phyloP scores from a whole-genome alignment of 1,140 invertebrate species.

The Drosophila willistoni region DNA sequence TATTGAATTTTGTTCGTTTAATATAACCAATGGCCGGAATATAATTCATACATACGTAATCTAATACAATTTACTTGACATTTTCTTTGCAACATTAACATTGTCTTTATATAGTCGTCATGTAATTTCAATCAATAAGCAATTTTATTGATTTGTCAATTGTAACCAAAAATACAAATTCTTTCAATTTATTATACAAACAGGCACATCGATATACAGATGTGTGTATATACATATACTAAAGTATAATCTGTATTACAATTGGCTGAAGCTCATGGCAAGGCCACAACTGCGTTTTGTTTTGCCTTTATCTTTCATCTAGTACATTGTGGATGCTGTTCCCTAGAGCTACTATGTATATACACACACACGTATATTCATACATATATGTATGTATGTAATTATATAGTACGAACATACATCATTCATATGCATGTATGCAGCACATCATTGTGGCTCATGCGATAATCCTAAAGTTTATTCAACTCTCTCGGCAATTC shows the following conservation, averaged over 20 bases:
- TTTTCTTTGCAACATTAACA: not conserved
- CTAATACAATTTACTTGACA: too few species aligned
- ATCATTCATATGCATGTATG: not conserved
- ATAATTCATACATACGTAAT: too few species aligned
- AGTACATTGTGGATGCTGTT: not conserved
- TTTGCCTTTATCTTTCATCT: not conserved
- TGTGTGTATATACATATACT: not conserved
- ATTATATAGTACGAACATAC: not conserved
- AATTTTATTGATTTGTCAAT: constrained; percentile 13
- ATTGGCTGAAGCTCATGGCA: not conserved
- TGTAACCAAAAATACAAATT: constrained; percentile 1
- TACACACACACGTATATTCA: too few species aligned
- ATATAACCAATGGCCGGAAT: too few species aligned
- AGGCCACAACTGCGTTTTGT: not conserved
- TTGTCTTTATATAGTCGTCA: not conserved
- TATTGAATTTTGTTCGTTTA: too few species aligned
- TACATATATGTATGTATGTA: not conserved
- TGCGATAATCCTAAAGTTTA: not conserved
- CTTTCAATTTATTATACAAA: not conserved
- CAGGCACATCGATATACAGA: not conserved
- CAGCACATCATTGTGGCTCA: not conserved
- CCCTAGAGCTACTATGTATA: not conserved
- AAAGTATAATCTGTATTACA: constrained; percentile 2
- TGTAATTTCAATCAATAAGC: constrained; percentile 22
- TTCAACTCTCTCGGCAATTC: constrained; percentile 4